Evolutionary conservation across 2,888 invertebrate genomes (phyloP).

Genomic region (Cheilosia variabilis): DNA sequence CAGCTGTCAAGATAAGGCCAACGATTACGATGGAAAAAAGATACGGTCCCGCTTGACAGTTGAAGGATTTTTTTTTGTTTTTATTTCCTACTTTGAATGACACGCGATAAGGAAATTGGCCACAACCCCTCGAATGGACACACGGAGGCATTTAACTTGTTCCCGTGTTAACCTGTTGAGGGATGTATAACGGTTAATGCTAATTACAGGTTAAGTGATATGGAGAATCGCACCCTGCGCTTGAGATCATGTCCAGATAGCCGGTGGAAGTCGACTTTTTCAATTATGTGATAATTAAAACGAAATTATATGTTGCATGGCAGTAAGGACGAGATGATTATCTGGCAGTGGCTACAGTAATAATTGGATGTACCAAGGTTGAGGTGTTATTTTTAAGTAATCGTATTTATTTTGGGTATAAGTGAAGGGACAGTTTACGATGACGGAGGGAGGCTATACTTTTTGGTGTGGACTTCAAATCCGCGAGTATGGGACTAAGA

Average conservation of each 20-base stretch:
- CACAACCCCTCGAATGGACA: slow-evolving; percentile 68
- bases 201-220: slow-evolving; percentile 72
- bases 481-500: too few species aligned
- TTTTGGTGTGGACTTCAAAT: too few species aligned
- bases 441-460: too few species aligned
- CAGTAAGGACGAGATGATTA: slow-evolving; percentile 33
- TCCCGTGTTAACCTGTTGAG: slow-evolving; percentile 73
- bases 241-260: slow-evolving; percentile 64
- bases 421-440: too few species aligned
- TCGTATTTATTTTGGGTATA: too few species aligned
- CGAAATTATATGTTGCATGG: slow-evolving; percentile 54
- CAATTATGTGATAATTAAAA: slow-evolving; percentile 68
- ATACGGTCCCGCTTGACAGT: slow-evolving; percentile 51
- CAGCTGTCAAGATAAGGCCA: slow-evolving; percentile 69
- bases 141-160: slow-evolving; percentile 32
- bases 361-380: not conserved
- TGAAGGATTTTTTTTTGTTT: slow-evolving; percentile 48
- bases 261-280: slow-evolving; percentile 54
- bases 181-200: slow-evolving; percentile 61
- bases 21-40: slow-evolving; percentile 60
- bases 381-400: too few species aligned
- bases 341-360: slow-evolving; percentile 10
- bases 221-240: slow-evolving; percentile 54
- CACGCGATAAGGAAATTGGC: slow-evolving; percentile 74
- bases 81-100: slow-evolving; percentile 71